Base-by-base conservation (phyloP, 2,888 invertebrate species). In the Cryptocephalus primarius region DNA sequence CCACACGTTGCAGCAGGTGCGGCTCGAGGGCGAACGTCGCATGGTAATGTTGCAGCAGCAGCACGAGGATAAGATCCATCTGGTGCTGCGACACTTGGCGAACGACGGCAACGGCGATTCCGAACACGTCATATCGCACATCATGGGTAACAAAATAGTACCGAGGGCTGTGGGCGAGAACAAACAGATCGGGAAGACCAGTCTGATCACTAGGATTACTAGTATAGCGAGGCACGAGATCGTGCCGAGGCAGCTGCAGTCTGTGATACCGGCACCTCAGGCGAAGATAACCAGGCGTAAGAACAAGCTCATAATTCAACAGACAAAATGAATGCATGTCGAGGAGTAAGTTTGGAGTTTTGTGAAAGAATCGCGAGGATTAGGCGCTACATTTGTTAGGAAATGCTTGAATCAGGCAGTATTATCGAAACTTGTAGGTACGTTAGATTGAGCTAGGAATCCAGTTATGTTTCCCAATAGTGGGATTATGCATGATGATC, bases 261-360 rank as follows among this genome's bases (percentile, higher is more conserved):
- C 66, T 12, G 78, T 79, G 0, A 76, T 76, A 32, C 74, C 78
- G 38, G 66, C 75, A 1, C 80, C 83, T 0, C 80, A 79, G 32
- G 87, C 88, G 1, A 88, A 84, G 69, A 88, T 89, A 33, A 89
- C 88, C 1, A 77, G 87, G 51, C 82, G 87, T 65, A 84, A 83
- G 64, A 89, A 89, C 66, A 89, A 89, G 64, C 76, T 89, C 10
- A 84, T 89, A 49, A 87, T 89, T 58, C 83, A 83, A 52, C 82
- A 83, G 60, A 80, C 76, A 47, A 78, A 57, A 45, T 51, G 42
- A 51, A 32, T 36, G 11, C 22, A 22, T 6, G 32, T 41, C 14
- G 8, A 39, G 13, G 10, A 12, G 12, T 32, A 42, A 33, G 32
- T 13, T 43, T 43, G 14, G 33, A 11, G 10, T 33, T 8, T 41